Evolutionary conservation across 2,888 invertebrate species (phyloP).

Genomic region (Pimpla rufipes): DNA sequence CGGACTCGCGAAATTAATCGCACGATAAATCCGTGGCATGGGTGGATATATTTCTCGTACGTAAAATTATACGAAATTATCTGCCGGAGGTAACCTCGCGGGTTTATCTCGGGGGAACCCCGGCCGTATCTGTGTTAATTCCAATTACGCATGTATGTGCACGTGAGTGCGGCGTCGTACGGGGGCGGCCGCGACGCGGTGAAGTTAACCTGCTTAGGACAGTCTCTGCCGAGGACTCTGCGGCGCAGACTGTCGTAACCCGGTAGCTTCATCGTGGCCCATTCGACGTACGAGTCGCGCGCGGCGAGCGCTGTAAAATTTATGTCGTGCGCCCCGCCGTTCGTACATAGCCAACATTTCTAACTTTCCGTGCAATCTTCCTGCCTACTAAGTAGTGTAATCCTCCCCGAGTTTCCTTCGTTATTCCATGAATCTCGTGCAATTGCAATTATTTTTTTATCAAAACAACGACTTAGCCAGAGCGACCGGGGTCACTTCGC

Average conservation of each 20-base stretch:
- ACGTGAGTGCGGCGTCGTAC: not conserved
- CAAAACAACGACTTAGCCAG: too few species aligned
- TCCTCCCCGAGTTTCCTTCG: not conserved
- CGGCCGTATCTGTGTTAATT: not conserved
- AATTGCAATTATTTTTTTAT: not conserved
- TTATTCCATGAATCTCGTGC: not conserved
- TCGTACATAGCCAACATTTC: not conserved
- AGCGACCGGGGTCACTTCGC: too few species aligned
- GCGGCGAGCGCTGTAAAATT: not conserved
- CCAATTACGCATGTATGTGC: not conserved
- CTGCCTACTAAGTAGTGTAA: not conserved
- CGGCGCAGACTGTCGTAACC: not conserved
- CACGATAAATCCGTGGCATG: not conserved
- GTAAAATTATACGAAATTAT: constrained; percentile 21
- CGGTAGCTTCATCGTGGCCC: not conserved
- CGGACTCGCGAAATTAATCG: constrained; percentile 9
- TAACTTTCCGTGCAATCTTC: not conserved
- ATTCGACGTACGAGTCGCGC: not conserved
- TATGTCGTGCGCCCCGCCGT: not conserved
- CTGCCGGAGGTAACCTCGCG: not conserved
- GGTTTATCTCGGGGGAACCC: not conserved
- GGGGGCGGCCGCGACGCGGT: too few species aligned
- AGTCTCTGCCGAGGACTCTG: not conserved
- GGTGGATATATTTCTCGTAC: not conserved
- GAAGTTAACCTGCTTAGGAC: constrained; percentile 5